These are phyloP conservation scores for Lissonota sp. DNA, from an alignment of 2,888 invertebrate species.

Conservation along the genomic window DNA sequence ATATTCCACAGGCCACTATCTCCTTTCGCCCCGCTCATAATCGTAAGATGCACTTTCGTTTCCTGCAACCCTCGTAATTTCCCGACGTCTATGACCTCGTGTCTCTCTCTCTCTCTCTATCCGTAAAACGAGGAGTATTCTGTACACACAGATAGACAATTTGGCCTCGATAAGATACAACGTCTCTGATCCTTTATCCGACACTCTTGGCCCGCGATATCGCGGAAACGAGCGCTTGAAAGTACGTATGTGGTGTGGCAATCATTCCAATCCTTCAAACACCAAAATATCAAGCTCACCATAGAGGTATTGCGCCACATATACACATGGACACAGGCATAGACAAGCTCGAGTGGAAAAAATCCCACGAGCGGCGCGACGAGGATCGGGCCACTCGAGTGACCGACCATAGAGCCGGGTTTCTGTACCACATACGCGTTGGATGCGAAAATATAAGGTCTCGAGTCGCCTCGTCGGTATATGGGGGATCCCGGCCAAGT, in stretches of 20 bases:
- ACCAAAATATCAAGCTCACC: slow-evolving; percentile 9
- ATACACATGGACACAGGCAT: no score
- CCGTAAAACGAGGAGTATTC: slow-evolving; percentile 1
- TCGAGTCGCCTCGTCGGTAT: slow-evolving; percentile 19
- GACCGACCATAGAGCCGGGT: neutral
- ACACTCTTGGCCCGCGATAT: neutral
- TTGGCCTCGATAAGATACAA: slow-evolving; percentile 21
- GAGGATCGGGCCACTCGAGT: slow-evolving; percentile 42
- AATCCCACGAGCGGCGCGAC: slow-evolving; percentile 23
- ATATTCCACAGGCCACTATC: slow-evolving; percentile 21
- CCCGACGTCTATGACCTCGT: slow-evolving; percentile 24
- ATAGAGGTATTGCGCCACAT: slow-evolving; percentile 36
- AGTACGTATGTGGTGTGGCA: slow-evolving; percentile 18
- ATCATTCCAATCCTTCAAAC: slow-evolving; percentile 24
- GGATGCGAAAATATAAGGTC: slow-evolving; percentile 52
- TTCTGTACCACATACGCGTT: slow-evolving; percentile 15
- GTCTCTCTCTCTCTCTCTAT: neutral
- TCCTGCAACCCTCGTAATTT: slow-evolving; percentile 50
- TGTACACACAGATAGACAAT: neutral
- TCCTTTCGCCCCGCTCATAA: slow-evolving; percentile 46
- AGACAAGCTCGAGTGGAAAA: slow-evolving; percentile 26
- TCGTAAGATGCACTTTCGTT: slow-evolving; percentile 55
- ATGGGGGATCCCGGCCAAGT: slow-evolving; percentile 37
- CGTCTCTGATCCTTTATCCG: slow-evolving; percentile 33
- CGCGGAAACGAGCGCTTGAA: neutral